Evolutionary conservation across 2,113 vertebrate species (phyloP).

Genomic region (Hemiprocne comata): DNA sequence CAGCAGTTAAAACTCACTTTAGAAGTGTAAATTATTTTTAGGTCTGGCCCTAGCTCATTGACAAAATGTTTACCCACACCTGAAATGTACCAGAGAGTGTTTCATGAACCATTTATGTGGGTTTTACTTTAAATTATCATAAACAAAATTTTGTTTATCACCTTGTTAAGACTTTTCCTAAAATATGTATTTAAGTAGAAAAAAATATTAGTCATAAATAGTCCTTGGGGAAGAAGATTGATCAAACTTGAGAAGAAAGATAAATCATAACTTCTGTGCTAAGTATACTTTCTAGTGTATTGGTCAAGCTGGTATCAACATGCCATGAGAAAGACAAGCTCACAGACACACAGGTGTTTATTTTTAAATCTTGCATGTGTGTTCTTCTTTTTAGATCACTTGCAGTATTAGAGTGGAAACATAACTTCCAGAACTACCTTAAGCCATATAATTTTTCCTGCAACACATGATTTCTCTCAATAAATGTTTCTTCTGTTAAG

Average conservation of each 20-base stretch:
- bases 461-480: neutral
- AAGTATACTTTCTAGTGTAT: neutral
- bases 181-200: neutral
- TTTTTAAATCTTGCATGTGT: neutral
- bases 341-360: neutral
- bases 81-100: neutral
- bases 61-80: neutral
- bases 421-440: neutral
- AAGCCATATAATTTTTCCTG: neutral
- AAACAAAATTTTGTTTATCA: neutral
- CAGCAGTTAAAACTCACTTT: neutral
- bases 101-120: neutral
- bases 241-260: neutral
- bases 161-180: neutral
- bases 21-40: neutral
- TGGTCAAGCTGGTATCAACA: neutral
- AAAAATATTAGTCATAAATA: neutral
- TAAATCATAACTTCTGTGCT: neutral
- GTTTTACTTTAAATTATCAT: neutral
- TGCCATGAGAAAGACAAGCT: neutral
- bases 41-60: neutral
- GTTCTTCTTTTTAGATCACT: neutral
- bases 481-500: neutral
- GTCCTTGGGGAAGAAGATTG: neutral
- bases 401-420: neutral